phyloP scores from a whole-genome alignment of 2,113 vertebrate genomes.

The Pelodiscus sinensis region DNA sequence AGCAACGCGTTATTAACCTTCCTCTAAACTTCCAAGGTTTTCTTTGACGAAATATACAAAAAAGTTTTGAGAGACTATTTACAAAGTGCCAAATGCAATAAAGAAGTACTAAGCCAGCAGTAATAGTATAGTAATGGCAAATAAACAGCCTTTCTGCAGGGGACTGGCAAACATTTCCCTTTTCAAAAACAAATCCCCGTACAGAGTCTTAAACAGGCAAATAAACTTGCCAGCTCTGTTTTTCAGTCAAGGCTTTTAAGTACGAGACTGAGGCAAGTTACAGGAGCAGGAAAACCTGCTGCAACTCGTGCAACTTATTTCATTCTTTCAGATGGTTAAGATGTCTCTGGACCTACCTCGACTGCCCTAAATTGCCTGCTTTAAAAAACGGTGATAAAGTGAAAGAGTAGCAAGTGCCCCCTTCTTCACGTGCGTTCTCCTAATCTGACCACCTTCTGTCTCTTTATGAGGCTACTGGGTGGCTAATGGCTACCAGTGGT shows the following conservation, averaged over 20 bases:
- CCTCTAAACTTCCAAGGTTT: conserved; percentile 16
- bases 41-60: conserved; percentile 10
- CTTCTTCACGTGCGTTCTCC: conserved; percentile 59
- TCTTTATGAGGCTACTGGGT: conserved; percentile 76
- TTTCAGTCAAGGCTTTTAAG: conserved; percentile 34
- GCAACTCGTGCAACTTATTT: conserved; percentile 63
- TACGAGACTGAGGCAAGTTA: conserved; percentile 41
- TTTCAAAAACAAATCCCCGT: conserved; percentile 71
- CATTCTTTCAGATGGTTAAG: conserved; percentile 53
- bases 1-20: conserved; percentile 46
- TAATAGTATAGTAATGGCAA: conserved; percentile 25
- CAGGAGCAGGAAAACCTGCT: conserved; percentile 41
- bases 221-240: conserved; percentile 49
- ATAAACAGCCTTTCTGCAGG: conserved; percentile 26
- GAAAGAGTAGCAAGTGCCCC: conserved; percentile 73
- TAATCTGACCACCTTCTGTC: conserved; percentile 66
- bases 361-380: conserved; percentile 62
- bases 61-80: not conserved
- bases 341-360: conserved; percentile 13
- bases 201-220: conserved; percentile 71
- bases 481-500: conserved; percentile 44
- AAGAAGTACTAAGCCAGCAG: conserved; percentile 29
- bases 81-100: conserved; percentile 45
- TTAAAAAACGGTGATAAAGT: conserved; percentile 66
- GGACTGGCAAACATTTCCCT: conserved; percentile 36